phyloP scores from a whole-genome alignment of 2,797 vertebrate genomes.

The Sardinella longiceps region DNA sequence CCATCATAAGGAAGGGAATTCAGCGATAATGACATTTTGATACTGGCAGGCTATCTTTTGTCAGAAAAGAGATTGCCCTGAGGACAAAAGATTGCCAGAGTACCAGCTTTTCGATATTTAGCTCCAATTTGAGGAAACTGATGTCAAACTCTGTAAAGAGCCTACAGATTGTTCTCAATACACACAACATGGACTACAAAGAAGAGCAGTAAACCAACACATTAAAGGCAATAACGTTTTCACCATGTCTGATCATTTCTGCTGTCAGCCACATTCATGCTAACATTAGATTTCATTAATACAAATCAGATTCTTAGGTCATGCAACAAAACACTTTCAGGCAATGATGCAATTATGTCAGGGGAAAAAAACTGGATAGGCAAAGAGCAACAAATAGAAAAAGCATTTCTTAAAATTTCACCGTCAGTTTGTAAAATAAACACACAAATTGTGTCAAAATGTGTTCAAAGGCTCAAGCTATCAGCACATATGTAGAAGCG shows the following conservation, averaged over 20 bases:
- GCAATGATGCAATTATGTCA: conserved; percentile 38
- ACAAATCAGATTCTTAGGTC: conserved; percentile 40
- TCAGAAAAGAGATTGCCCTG: neutral
- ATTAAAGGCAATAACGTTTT: neutral
- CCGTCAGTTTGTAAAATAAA: conserved; percentile 47
- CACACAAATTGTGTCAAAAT: conserved; percentile 12
- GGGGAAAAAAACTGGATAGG: conserved; percentile 27
- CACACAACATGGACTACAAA: neutral
- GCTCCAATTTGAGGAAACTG: neutral
- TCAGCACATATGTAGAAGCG: neutral
- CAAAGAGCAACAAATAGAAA: conserved; percentile 23
- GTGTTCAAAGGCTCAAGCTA: neutral
- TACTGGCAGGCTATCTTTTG: neutral
- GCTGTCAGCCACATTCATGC: conserved; percentile 79
- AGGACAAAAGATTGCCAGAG: neutral
- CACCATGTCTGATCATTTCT: neutral
- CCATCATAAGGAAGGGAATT: neutral
- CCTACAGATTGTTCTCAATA: neutral
- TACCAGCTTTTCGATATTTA: conserved; percentile 1
- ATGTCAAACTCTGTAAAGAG: neutral
- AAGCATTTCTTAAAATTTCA: conserved; percentile 4
- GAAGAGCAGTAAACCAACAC: neutral
- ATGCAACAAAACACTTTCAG: conserved; percentile 51
- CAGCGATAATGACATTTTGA: neutral
- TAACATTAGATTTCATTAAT: conserved; percentile 68